phyloP scores from a whole-genome alignment of 1,140 invertebrate species.

The Stenopsyche tienmushanensis region DNA sequence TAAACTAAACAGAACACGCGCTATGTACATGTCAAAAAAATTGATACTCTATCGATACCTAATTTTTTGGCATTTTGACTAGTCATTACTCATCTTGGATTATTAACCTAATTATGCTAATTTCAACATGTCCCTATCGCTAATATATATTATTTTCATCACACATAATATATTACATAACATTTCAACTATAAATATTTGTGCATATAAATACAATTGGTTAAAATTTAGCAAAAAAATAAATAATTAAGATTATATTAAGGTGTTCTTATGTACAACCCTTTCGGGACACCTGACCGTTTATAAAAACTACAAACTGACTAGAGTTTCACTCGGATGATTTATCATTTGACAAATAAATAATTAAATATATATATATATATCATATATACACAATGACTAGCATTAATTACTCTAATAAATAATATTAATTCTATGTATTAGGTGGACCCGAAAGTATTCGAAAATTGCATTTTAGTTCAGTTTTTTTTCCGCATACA shows the following conservation, averaged over 20 bases:
- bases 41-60: constrained; percentile 10
- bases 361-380: not conserved
- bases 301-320: constrained; percentile 27
- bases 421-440: no score
- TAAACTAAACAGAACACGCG: no score
- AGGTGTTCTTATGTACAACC: constrained; percentile 36
- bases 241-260: no score
- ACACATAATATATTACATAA: constrained; percentile 22
- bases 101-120: not conserved
- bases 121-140: not conserved
- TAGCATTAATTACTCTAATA: not conserved
- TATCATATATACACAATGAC: no score
- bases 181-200: no score
- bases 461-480: no score
- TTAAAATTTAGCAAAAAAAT: not conserved
- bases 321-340: constrained; percentile 37
- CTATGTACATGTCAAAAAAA: not conserved
- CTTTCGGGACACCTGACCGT: constrained; percentile 28
- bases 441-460: no score
- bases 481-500: no score
- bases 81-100: constrained; percentile 20
- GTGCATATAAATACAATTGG: not conserved
- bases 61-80: constrained; percentile 25
- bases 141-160: not conserved
- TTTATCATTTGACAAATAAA: not conserved